Base-by-base conservation (phyloP, 2,797 vertebrate genomes). In the Anisognathus igniventris region DNA sequence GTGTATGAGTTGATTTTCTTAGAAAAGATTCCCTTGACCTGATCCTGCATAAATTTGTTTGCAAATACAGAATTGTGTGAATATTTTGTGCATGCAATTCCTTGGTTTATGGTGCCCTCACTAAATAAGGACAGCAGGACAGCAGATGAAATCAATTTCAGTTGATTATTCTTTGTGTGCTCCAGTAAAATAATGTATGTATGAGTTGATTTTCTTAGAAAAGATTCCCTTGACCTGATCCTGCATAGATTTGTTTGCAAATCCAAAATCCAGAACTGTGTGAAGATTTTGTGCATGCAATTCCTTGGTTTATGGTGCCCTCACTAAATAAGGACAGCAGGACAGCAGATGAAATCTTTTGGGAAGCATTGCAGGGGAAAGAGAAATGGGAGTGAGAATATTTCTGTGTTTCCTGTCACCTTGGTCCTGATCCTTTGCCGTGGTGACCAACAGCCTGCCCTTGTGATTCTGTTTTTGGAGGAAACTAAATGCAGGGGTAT, bases 401-500 rank as follows among this genome's bases (percentile, higher is more conserved):
- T 76, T 76, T 81, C 56, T 47, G 17, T n/a, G 6, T 90, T 81
- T 84, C 65, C 73, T 60, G 31, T 88, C 87, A 78, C 76, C 88
- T 86, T 90, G 75, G 39, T 58, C 39, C 61, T 76, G 33, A 53
- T 48, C 40, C 66, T 86, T 57, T 83, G 75, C 77, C 74, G 50
- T 74, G 47, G 28, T 74, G 56, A 74, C 65, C 35, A 51, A 61
- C 0, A 0, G 17, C 50, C 81, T 88, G 88, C 50, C 86, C 89
- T 94, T 67, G 77, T 37, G 61, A 70, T 74, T 83, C 65, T 92
- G 81, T 11, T 86, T 81, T 65, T 80, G 81, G 81, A 92, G 81
- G 45, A 89, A 86, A 68, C 81, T 48, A 83, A 94, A 83, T 75
- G 84, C 81, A 72, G 78, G 30, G 78, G 5, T 94, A 94, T 95